phyloP scores from a whole-genome alignment of 2,888 invertebrate species.

The Isoperla grammatica region DNA sequence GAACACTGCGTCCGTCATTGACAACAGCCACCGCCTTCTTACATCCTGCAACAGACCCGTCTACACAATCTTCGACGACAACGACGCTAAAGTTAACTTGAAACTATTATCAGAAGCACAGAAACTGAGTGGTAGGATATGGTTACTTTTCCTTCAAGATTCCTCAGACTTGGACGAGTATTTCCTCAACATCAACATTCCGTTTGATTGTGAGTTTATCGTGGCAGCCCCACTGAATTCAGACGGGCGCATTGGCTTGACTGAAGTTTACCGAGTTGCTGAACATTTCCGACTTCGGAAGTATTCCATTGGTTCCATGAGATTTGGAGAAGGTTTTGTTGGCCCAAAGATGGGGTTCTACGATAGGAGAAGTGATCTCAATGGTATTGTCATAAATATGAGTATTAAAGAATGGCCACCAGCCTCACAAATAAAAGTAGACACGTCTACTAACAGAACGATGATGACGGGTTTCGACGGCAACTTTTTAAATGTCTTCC shows the following conservation, averaged over 20 bases:
- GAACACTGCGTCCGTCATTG: too few species aligned
- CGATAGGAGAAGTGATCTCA: background rate
- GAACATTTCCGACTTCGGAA: background rate
- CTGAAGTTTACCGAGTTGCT: conserved; percentile 2
- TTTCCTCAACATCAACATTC: background rate
- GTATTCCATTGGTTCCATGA: background rate
- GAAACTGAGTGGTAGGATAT: background rate
- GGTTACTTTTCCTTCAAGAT: background rate
- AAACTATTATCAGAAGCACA: too few species aligned
- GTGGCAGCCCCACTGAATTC: background rate
- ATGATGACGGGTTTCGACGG: too few species aligned
- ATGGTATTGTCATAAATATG: background rate
- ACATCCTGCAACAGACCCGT: too few species aligned
- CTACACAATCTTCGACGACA: too few species aligned
- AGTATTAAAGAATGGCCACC: background rate
- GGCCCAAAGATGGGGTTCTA: background rate
- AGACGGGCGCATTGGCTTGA: background rate
- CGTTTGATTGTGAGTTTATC: conserved; percentile 2
- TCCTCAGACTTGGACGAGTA: background rate
- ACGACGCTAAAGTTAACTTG: too few species aligned
- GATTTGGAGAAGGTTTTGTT: too few species aligned
- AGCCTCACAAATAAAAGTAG: background rate
- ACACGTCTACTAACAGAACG: too few species aligned
- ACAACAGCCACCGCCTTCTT: too few species aligned
- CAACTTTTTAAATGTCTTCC: too few species aligned